Evolutionary conservation across 92 coral and sea anemone species (phyloP), one percentile per base, ranked within the genome.

Genomic region (Scolanthus callimorphus): DNA sequence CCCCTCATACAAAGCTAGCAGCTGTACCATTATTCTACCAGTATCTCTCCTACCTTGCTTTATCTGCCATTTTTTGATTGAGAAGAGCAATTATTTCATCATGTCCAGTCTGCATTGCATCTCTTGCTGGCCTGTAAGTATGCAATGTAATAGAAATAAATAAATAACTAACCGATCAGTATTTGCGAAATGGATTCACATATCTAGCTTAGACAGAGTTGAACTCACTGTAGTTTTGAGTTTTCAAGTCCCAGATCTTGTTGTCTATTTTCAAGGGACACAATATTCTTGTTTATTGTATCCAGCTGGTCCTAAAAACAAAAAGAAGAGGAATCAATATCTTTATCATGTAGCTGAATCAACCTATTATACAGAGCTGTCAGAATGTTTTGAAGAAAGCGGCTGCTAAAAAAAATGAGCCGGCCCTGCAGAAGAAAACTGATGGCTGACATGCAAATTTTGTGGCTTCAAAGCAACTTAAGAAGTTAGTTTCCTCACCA

Each of bases 1-100:
- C n/a, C n/a, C n/a, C n/a, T n/a, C n/a, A n/a, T n/a, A n/a, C n/a
- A n/a, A n/a, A n/a, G n/a, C n/a, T n/a, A n/a, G n/a, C n/a, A n/a
- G n/a, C n/a, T n/a, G n/a, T n/a, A n/a, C n/a, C n/a, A n/a, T n/a
- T n/a, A n/a, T n/a, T n/a, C n/a, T n/a, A n/a, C n/a, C n/a, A n/a
- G n/a, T 34, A 34, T 15, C 20, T 1, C 26, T 0, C 4, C 56
- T 49, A 91, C 97, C 97, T 91, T 37, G 97, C 96, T 69, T 88
- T 91, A 56, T 88, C 96, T 63, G 97, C 96, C 96, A 91, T 91
- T 59, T 84, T 87, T 52, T 91, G 97, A 58, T 91, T 91, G 63
- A 91, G 88, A 23, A 91, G 78, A 20, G 96, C 86, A 49, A 91
- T 90, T 59, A 91, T 82, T 45, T 89, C 86, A 73, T 91, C 90